phyloP scores from a whole-genome alignment of 2,113 vertebrate species.

The Probosciger aterrimus region DNA sequence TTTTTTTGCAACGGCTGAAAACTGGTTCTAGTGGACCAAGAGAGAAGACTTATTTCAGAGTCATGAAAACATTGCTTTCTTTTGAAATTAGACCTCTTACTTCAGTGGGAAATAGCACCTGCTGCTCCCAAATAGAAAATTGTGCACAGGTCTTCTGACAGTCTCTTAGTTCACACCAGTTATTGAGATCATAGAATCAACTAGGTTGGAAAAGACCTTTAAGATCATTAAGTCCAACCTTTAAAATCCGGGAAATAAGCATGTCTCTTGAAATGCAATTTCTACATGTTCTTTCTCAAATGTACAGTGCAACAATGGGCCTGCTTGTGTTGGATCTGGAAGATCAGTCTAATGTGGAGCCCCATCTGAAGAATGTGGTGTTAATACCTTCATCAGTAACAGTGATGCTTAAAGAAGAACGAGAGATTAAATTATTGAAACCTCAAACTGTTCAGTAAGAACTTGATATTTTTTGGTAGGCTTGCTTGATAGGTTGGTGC shows the following conservation, averaged over 20 bases:
- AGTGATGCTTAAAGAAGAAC: not conserved
- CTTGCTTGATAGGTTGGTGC: not conserved
- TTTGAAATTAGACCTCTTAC: not conserved
- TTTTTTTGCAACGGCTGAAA: not conserved
- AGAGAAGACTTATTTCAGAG: not conserved
- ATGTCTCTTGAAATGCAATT: not conserved
- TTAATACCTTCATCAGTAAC: not conserved
- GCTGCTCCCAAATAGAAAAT: not conserved
- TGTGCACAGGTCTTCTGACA: not conserved
- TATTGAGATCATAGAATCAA: not conserved
- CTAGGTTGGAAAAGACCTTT: not conserved
- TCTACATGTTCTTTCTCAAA: not conserved
- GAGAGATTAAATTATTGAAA: not conserved
- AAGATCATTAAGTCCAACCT: not conserved
- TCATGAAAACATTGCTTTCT: not conserved
- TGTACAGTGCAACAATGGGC: too few relatives aligned
- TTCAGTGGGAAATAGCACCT: not conserved
- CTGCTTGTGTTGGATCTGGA: not conserved
- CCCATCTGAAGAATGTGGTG: not conserved
- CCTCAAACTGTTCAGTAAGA: not conserved
- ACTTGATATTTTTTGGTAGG: not conserved
- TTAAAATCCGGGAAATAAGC: not conserved
- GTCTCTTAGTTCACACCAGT: fast-evolving
- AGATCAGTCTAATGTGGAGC: not conserved
- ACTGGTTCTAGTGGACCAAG: not conserved